Conservation (phyloP, 2,797 vertebrate genomes). For the Remorina albescens region DNA sequence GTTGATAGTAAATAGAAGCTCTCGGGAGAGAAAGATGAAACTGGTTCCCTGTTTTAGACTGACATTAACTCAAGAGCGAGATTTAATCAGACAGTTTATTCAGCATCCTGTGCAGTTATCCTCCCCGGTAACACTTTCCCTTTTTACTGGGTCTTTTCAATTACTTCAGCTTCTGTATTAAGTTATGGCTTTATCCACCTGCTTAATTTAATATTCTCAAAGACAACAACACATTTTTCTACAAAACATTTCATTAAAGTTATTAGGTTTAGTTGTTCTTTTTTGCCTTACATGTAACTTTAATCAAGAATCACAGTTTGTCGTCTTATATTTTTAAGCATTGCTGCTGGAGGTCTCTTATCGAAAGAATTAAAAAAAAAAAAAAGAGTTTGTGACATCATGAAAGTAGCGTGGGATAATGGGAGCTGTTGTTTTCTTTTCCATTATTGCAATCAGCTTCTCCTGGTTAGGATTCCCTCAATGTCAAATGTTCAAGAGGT, state of each 20-base stretch:
- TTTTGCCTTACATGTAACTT: not conserved
- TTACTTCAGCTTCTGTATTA: constrained; percentile 34
- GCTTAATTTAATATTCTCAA: constrained; percentile 35
- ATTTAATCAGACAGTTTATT: constrained; percentile 72
- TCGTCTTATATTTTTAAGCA: too few relatives aligned
- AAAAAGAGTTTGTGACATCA: too few relatives aligned
- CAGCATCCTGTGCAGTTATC: constrained; percentile 53
- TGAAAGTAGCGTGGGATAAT: too few relatives aligned
- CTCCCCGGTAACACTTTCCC: constrained; percentile 41
- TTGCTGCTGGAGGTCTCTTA: too few relatives aligned
- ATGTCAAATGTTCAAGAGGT: too few relatives aligned
- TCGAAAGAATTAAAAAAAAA: too few relatives aligned
- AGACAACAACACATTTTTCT: constrained; percentile 13
- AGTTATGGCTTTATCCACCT: constrained; percentile 28
- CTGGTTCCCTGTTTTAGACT: constrained; percentile 59
- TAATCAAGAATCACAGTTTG: not conserved
- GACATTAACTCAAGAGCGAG: constrained; percentile 58
- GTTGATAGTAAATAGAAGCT: constrained; percentile 70
- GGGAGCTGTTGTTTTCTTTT: too few relatives aligned
- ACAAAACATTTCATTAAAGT: constrained; percentile 16
- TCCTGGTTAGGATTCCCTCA: not conserved
- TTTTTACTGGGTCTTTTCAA: constrained; percentile 43
- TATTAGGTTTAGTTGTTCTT: not conserved
- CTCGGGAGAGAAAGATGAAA: constrained; percentile 65
- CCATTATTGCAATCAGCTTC: too few relatives aligned